A percentile compares a stretch with the other conserved stretches of the same genome.
phyloP scores from a whole-genome alignment of 2,113 vertebrate genomes.

The Nothoprocta perdicaria region DNA sequence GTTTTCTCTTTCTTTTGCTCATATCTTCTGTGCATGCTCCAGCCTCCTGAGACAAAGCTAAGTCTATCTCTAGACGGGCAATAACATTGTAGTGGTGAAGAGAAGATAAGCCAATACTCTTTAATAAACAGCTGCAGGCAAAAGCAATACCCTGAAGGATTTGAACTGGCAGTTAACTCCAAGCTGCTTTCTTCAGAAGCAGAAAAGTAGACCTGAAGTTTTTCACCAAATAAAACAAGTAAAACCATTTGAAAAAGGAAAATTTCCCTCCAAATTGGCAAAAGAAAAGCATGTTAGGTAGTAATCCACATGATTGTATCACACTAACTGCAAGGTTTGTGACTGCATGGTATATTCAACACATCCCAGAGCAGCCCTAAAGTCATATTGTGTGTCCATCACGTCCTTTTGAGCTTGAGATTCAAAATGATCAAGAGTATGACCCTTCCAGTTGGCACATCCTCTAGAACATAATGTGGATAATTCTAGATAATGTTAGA shows the following conservation, averaged over 20 bases:
- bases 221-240: background rate
- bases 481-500: background rate
- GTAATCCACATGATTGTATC: background rate
- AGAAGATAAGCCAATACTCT: conserved; percentile 52
- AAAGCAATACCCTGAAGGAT: conserved; percentile 29
- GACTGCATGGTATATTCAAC: fast-evolving
- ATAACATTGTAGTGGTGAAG: conserved; percentile 39
- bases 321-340: background rate
- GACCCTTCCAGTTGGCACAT: background rate
- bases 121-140: conserved; percentile 54
- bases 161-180: background rate
- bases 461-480: too few relatives aligned
- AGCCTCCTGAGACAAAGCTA: conserved; percentile 42
- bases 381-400: background rate
- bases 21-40: background rate
- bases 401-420: background rate
- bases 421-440: background rate
- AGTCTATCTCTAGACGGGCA: conserved; percentile 54
- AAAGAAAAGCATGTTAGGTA: background rate
- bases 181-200: conserved; percentile 1
- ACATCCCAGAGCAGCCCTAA: background rate
- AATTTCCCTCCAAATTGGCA: background rate
- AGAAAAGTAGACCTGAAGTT: background rate
- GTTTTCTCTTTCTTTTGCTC: background rate
- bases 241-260: background rate